Conservation (phyloP, 1,140 invertebrate species). For the Megalopta genalis region DNA sequence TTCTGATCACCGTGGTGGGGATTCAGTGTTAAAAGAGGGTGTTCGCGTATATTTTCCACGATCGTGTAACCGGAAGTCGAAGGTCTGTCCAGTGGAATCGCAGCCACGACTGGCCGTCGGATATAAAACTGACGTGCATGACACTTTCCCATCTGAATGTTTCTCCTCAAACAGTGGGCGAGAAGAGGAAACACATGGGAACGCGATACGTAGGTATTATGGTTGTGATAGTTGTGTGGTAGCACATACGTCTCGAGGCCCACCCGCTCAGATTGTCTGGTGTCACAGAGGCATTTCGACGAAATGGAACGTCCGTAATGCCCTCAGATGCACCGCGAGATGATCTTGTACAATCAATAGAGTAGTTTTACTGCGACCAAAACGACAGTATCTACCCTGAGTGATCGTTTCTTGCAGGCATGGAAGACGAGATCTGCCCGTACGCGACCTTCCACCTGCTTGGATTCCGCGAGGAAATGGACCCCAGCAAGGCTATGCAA, state of each 20-base stretch:
- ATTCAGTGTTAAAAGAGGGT: too few relatives aligned
- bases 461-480: conserved; percentile 97
- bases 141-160: not conserved
- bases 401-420: conserved; percentile 82
- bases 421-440: conserved; percentile 96
- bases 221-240: not conserved
- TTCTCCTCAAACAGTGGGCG: not conserved
- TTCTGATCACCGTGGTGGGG: too few relatives aligned
- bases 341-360: conserved; percentile 32
- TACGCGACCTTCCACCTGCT: conserved; percentile 96
- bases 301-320: not conserved
- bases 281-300: not conserved
- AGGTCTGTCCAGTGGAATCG: too few relatives aligned
- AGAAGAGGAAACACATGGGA: conserved; percentile 21
- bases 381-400: conserved; percentile 73
- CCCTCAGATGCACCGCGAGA: not conserved
- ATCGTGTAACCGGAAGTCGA: too few relatives aligned
- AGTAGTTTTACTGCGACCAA: not conserved
- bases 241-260: not conserved
- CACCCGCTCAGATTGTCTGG: not conserved
- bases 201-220: conserved; percentile 34
- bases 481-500: conserved; percentile 91
- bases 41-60: too few relatives aligned
- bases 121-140: conserved; percentile 12
- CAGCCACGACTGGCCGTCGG: too few relatives aligned